Percentiles rank a stretch among this genome's conserved stretches.
Evolutionary conservation across 2,797 vertebrate species (phyloP).

Genomic region (Phyllotis vaccarum): DNA sequence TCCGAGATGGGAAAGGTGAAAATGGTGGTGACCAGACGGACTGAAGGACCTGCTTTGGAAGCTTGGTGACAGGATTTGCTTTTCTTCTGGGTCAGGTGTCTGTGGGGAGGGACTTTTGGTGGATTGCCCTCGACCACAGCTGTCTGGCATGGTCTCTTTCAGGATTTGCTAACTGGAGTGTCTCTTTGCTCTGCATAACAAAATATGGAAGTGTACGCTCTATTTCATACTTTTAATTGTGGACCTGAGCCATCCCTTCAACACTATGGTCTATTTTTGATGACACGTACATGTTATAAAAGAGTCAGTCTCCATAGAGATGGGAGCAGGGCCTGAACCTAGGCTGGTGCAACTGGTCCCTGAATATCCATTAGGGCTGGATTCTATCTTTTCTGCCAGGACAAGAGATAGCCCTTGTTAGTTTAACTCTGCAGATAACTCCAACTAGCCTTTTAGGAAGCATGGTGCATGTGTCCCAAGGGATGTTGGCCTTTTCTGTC

Average conservation of each 20-base stretch:
- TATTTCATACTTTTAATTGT: background rate
- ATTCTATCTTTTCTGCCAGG: background rate
- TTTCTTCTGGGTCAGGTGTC: background rate
- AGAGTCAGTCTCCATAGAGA: background rate
- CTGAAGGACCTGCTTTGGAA: accelerated
- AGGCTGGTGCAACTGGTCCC: accelerated
- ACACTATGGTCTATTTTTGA: background rate
- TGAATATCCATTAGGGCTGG: background rate
- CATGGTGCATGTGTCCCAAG: accelerated
- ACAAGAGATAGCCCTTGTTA: background rate
- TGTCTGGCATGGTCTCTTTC: background rate
- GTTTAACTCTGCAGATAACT: background rate
- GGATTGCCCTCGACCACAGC: background rate
- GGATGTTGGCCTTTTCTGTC: background rate
- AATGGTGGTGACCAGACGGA: too few relatives aligned
- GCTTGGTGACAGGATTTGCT: background rate
- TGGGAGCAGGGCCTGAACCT: background rate
- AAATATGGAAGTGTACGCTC: background rate
- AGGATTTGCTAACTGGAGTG: background rate
- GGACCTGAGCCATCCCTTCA: background rate
- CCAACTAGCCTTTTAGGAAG: accelerated
- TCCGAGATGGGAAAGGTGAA: background rate
- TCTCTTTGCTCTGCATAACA: background rate
- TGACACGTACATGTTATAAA: background rate
- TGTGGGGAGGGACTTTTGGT: background rate